Evolutionary conservation across 2,888 invertebrate genomes (phyloP), one percentile per base, ranked within the genome.

Genomic region (Drosophila austrosaltans): DNA sequence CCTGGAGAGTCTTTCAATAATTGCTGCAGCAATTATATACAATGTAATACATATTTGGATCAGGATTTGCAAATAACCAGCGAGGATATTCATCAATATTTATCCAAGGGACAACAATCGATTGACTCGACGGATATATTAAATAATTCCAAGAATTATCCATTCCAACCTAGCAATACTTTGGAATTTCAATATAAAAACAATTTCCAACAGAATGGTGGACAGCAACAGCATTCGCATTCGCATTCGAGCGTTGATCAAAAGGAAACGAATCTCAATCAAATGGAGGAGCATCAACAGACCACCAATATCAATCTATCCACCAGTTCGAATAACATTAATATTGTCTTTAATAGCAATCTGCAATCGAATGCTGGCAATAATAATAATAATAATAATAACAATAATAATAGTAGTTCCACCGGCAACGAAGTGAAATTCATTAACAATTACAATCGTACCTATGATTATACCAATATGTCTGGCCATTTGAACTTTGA

Each of bases 61-160:
- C 92, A 92, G 74, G 92, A 92, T 69, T 77, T 92, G 62, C 92
- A 92, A 79, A 92, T 92, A n/a, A 92, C 92, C 69, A 92, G 92
- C 79, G 92, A 92, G 77, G 92, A 92, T 62, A 92, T 92, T 44
- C 92, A 92, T 25, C 91, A 91, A 63, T 92, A 92, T 70, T 77
- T 92, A 58, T 92, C 92, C 10, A 92, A 92, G 77, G 92, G 91
- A 44, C 90, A 91, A 63, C 89, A 82, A 20, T 82, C 62, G 60
- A 71, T 81, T 39, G 63, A 25, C 3, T 39, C 39, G 3, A 91
- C 90, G 22, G 91, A 91, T 66, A 84, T 92, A 8, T 82, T 92
- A 6, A 92, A 92, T 78, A 92, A 92, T 59, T 90, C 91, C 53
- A 91, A 91, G 75, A 92, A 87, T 69, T 92, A 92, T 74, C 92